These are phyloP conservation scores for Hipparchia sbordonii DNA, from an alignment of 2,888 invertebrate species.

Conservation along the genomic window DNA sequence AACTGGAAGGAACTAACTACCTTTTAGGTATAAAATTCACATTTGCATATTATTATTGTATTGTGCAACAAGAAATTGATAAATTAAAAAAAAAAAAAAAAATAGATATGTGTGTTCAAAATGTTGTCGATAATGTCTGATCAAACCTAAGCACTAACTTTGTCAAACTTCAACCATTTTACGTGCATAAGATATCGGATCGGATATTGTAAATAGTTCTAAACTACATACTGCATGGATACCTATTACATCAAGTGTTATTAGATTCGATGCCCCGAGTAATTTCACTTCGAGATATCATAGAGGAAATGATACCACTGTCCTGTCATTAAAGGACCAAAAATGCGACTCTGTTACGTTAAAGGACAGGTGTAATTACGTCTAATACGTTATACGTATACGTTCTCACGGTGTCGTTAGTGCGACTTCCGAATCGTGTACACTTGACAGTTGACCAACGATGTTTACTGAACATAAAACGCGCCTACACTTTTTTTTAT, in stretches of 20 bases:
- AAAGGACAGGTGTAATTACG: conserved; percentile 46
- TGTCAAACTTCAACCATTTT: not conserved
- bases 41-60: too few relatives aligned
- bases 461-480: conserved; percentile 10
- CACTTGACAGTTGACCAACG: conserved; percentile 29
- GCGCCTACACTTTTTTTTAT: conserved; percentile 5
- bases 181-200: not conserved
- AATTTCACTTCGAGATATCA: conserved; percentile 20
- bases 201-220: not conserved
- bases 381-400: conserved; percentile 46
- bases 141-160: too few relatives aligned
- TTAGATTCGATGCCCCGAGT: conserved; percentile 13
- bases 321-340: conserved; percentile 34
- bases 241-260: not conserved
- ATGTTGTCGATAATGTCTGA: not conserved
- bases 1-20: too few relatives aligned
- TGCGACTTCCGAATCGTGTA: conserved; percentile 57
- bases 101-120: not conserved
- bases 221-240: not conserved
- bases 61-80: too few relatives aligned
- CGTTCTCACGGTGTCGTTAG: conserved; percentile 67
- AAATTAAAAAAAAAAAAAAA: too few relatives aligned
- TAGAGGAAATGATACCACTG: conserved; percentile 17
- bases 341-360: conserved; percentile 38
- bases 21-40: too few relatives aligned